Percentiles rank a stretch among this genome's conserved stretches.
Evolutionary conservation across 2,797 vertebrate species (phyloP).

Genomic region (Urosaurus nigricauda): DNA sequence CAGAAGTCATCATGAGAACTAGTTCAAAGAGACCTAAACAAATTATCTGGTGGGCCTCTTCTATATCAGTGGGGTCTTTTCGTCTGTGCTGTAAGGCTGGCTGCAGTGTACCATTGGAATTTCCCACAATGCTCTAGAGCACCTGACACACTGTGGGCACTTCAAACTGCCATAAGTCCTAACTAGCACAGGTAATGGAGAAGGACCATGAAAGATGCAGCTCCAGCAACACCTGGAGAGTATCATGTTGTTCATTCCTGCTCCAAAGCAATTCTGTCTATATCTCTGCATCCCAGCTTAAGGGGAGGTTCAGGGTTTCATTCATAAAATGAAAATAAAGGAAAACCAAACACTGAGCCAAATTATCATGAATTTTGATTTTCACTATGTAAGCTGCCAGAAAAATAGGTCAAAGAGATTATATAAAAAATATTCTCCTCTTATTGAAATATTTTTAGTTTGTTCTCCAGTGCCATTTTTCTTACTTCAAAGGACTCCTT

Average conservation of each 20-base stretch:
- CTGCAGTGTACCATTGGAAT: background rate
- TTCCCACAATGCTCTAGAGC: too few relatives aligned
- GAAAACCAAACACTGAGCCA: too few relatives aligned
- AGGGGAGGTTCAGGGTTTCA: background rate
- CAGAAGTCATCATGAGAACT: too few relatives aligned
- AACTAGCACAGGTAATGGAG: too few relatives aligned
- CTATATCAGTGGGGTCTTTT: background rate
- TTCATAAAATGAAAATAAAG: background rate
- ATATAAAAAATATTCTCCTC: background rate
- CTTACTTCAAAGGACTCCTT: background rate
- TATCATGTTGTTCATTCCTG: too few relatives aligned
- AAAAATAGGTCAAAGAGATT: background rate
- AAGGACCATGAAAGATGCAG: too few relatives aligned
- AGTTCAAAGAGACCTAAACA: background rate
- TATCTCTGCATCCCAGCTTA: background rate
- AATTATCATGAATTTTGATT: too few relatives aligned
- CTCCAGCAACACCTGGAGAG: too few relatives aligned
- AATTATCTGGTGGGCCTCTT: background rate
- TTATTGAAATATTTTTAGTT: background rate
- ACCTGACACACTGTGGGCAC: background rate
- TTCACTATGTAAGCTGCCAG: background rate
- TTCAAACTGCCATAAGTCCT: too few relatives aligned
- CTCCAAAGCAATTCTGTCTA: background rate
- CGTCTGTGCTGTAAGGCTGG: background rate
- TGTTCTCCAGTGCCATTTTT: background rate